A percentile compares a stretch with the other conserved stretches of the same genome.
These are phyloP conservation scores for Salticus scenicus DNA, from an alignment of 2,888 invertebrate species.

Conservation along the genomic window DNA sequence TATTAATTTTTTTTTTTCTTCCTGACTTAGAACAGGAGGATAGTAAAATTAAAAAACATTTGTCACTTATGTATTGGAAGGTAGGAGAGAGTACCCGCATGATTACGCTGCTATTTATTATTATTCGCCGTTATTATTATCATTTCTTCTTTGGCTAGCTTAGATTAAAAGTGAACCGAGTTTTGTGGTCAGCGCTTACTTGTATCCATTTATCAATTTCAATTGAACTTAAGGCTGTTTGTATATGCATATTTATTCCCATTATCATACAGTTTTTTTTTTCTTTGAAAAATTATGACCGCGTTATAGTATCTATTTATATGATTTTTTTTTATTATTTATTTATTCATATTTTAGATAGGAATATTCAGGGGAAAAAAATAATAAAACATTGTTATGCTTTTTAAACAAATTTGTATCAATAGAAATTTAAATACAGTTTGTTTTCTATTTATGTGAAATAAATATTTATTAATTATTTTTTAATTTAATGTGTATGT, in stretches of 20 bases:
- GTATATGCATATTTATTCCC: conserved; percentile 24
- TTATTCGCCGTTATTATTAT: conserved; percentile 57
- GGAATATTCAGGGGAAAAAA: too few species aligned
- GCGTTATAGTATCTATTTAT: too few species aligned
- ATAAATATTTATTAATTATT: too few species aligned
- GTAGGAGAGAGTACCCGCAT: not conserved
- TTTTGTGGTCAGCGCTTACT: conserved; percentile 28
- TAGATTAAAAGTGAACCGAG: conserved; percentile 43
- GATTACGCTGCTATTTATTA: conserved; percentile 66
- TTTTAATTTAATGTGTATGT: too few species aligned
- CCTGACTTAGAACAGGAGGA: conserved; percentile 1
- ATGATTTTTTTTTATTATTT: too few species aligned
- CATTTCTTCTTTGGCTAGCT: conserved; percentile 10
- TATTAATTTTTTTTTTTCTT: conserved; percentile 54
- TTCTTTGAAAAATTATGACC: too few species aligned
- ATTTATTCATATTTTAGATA: too few species aligned
- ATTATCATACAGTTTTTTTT: conserved; percentile 6
- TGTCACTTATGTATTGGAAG: conserved; percentile 53
- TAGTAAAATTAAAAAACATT: conserved; percentile 66
- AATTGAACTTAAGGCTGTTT: conserved; percentile 16
- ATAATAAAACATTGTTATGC: too few species aligned
- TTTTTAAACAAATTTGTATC: too few species aligned
- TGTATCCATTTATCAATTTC: conserved; percentile 41
- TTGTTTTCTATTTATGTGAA: too few species aligned
- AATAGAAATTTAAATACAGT: too few species aligned